Conservation (phyloP, 2,888 invertebrate genomes). For the Coelinius sp. region DNA sequence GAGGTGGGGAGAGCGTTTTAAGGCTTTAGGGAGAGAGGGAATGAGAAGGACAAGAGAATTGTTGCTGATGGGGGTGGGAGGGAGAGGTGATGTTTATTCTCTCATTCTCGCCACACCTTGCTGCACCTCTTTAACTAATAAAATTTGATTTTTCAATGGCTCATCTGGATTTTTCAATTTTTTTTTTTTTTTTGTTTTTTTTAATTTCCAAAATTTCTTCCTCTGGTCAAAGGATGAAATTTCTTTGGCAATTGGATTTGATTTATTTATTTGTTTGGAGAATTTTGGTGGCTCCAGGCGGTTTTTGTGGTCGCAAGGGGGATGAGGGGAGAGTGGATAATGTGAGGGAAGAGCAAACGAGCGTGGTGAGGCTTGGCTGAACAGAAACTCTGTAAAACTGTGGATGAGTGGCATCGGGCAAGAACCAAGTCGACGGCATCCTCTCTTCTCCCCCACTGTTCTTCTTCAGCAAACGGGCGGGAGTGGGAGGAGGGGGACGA, state of each 20-base stretch:
- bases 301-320: not conserved
- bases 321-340: not conserved
- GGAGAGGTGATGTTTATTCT: conserved; percentile 44
- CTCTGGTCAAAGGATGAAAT: not conserved
- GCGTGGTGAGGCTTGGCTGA: not conserved
- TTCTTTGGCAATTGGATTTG: not conserved
- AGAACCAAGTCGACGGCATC: conserved; percentile 18
- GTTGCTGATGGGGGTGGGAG: too few species aligned
- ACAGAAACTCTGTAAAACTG: conserved; percentile 22
- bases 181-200: not conserved
- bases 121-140: conserved; percentile 51
- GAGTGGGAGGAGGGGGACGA: not conserved
- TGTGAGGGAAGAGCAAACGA: conserved; percentile 41
- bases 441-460: conserved; percentile 25
- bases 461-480: not conserved
- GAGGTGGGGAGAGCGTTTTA: conserved; percentile 33
- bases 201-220: too few species aligned
- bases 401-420: conserved; percentile 17
- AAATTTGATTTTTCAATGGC: conserved; percentile 37
- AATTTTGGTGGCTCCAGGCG: not conserved
- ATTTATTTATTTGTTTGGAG: not conserved
- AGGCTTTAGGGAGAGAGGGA: conserved; percentile 39
- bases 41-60: conserved; percentile 36
- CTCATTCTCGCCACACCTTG: conserved; percentile 63
- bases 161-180: not conserved